phyloP scores from a whole-genome alignment of 92 coral and sea anemone genomes.

The Palythoa grandiflora region DNA sequence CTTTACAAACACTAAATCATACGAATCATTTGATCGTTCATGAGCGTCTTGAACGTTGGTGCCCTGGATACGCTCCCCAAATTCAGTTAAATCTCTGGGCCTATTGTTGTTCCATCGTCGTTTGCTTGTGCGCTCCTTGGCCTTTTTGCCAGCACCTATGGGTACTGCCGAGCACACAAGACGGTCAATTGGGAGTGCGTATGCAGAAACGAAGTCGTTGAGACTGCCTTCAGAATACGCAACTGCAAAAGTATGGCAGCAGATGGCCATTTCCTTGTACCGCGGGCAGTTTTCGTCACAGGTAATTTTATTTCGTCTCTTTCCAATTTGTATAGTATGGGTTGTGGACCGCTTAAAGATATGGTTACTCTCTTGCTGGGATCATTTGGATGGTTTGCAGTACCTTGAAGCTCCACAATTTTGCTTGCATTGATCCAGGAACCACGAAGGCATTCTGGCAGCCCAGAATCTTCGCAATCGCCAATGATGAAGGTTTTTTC shows the following conservation, averaged over 20 bases:
- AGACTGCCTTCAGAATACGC: slow-evolving; percentile 40
- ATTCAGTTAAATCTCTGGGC: slow-evolving; percentile 45
- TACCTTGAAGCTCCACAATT: slow-evolving; percentile 58
- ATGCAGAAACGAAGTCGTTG: slow-evolving; percentile 37
- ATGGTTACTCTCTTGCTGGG: slow-evolving; percentile 52
- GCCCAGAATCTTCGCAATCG: background rate
- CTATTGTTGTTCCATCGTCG: slow-evolving; percentile 17
- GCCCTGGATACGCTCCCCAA: slow-evolving; percentile 44
- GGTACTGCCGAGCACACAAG: slow-evolving; percentile 47
- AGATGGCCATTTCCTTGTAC: slow-evolving; percentile 53
- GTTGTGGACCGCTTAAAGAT: slow-evolving; percentile 49
- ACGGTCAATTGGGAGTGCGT: slow-evolving; percentile 37
- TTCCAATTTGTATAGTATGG: slow-evolving; percentile 65
- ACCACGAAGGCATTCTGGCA: background rate
- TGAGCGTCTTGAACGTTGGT: background rate
- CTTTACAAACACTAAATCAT: slow-evolving; percentile 36
- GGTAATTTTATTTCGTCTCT: slow-evolving; percentile 34
- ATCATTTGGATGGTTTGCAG: slow-evolving; percentile 57
- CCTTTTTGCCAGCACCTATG: slow-evolving; percentile 40
- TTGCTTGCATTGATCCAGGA: slow-evolving; percentile 28
- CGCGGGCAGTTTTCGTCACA: slow-evolving; percentile 63
- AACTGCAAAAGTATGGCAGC: slow-evolving; percentile 67
- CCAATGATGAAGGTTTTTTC: background rate
- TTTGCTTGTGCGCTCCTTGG: slow-evolving; percentile 41
- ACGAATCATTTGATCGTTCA: background rate